Conservation (phyloP, 2,797 vertebrate genomes). For the Perdix hodgsoniae region DNA sequence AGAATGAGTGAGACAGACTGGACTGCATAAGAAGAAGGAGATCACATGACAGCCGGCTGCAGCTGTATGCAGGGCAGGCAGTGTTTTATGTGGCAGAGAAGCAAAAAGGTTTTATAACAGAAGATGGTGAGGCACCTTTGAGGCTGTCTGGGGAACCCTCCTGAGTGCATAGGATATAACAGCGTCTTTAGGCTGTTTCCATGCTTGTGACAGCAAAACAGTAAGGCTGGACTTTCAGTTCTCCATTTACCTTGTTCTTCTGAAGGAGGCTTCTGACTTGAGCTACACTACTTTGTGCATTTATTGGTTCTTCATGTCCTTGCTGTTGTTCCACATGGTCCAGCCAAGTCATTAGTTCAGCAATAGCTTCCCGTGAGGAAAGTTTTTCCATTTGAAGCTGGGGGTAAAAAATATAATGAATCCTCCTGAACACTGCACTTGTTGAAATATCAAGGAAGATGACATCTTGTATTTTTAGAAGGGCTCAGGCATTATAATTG, state of each 20-base stretch:
- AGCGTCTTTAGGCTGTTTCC: background rate
- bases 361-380: conserved; percentile 85
- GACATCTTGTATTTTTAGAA: conserved; percentile 55
- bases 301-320: conserved; percentile 15
- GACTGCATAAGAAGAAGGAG: background rate
- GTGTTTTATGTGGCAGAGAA: background rate
- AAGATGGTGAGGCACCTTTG: background rate
- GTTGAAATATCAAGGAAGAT: conserved; percentile 51
- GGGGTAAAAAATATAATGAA: conserved; percentile 57
- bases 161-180: background rate
- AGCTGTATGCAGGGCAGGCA: background rate
- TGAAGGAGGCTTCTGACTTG: conserved; percentile 80
- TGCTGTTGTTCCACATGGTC: conserved; percentile 73
- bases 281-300: background rate
- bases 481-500: conserved; percentile 30
- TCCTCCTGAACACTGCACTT: conserved; percentile 20
- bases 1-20: background rate
- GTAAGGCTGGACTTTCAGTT: background rate
- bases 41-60: conserved; percentile 30
- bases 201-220: background rate
- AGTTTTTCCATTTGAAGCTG: conserved; percentile 88
- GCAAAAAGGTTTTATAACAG: background rate
- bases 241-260: conserved; percentile 84
- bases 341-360: conserved; percentile 85
- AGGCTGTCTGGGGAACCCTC: background rate